Evolutionary conservation across 1,140 invertebrate genomes (phyloP), one percentile per base, ranked within the genome.

Genomic region (Ladona fulva): DNA sequence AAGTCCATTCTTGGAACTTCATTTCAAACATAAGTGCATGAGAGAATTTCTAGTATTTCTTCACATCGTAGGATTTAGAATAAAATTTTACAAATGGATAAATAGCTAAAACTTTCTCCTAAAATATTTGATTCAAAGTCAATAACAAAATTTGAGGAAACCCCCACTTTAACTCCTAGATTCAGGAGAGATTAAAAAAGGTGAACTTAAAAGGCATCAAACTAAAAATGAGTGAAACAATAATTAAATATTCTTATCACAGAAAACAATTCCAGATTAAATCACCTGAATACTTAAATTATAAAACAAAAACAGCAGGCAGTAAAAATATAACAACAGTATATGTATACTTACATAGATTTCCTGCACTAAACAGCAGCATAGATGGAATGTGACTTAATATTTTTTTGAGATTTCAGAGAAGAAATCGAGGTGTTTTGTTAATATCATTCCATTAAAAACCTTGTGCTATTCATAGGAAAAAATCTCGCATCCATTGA

Each of bases 321-420:
- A 66, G n/a, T 66, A 66, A 66, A 66, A 66, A 66, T 66, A 66
- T 22, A 66, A 19, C 52, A 66, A 66, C 52, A 66, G n/a, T 66
- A 22, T 19, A 66, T 66, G 52, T 66, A 52, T 66, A 66, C n/a
- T 16, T 66, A 66, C 52, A 66, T 66, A 66, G n/a, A 66, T 66
- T 66, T 66, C n/a, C 52, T 66, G 52, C 52, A 66, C 52, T 66
- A 66, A 66, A 66, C 52, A 66, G 52, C 52, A 66, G 52, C 52
- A 66, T 66, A 6, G 14, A 66, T 19, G 14, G 14, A 22, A 22
- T 19, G n/a, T 66, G 52, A 66, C 52, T 66, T 22, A 66, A 66
- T 19, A 3, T 22, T 19, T 66, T 66, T 66, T 66, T 22, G n/a
- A 19, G 52, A 66, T 66, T 66, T 22, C 52, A 6, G 52, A 66